Base-by-base conservation (phyloP, 2,888 invertebrate species). In the Julus scanicus region DNA sequence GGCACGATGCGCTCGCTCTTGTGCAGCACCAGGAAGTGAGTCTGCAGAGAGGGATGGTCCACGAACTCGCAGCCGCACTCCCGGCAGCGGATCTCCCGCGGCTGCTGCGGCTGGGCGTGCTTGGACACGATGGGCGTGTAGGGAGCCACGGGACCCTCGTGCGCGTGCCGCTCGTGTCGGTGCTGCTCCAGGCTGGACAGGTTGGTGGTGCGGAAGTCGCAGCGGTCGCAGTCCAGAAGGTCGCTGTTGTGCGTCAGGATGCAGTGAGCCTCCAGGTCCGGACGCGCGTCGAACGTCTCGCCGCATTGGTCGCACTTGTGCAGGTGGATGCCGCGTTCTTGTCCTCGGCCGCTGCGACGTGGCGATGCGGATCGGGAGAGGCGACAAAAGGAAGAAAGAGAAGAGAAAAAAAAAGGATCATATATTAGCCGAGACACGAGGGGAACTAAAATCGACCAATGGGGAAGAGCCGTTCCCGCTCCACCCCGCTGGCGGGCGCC, bases 31-130 rank as follows among this genome's bases (percentile, higher is more conserved):
- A 90, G 89, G 20, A 89, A 88, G 63, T 90, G 90, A 4, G 88
- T 90, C 91, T 93, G 93, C 86, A 93, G 91, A 48, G 94, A 93
- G 89, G 92, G 91, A 89, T 93, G 93, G 90, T 94, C 93, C 89
- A 93, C 92, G 91, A 94, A 94, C 91, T 94, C 93, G 91, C 93
- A 94, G 89, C 94, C 94, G 92, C 94, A 94, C 90, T 92, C 92
- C 89, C 92, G 92, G 91, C 94, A 94, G 90, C 93, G 92, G 91
- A 93, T 93, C 89, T 93, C 92, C 20, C 63, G 84, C 13, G 83
- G 88, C 44, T 44, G n/a, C 63, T 17, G 63, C 44, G 63, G 63
- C n/a, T 63, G 63, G 17, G 84, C 84, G 86, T 88, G 86, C 29
- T 80, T 40, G 48, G 86, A 80, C 44, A 88, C 71, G 44, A 86